Conservation (phyloP, 2,113 vertebrate species). For the Epinephelus moara region DNA sequence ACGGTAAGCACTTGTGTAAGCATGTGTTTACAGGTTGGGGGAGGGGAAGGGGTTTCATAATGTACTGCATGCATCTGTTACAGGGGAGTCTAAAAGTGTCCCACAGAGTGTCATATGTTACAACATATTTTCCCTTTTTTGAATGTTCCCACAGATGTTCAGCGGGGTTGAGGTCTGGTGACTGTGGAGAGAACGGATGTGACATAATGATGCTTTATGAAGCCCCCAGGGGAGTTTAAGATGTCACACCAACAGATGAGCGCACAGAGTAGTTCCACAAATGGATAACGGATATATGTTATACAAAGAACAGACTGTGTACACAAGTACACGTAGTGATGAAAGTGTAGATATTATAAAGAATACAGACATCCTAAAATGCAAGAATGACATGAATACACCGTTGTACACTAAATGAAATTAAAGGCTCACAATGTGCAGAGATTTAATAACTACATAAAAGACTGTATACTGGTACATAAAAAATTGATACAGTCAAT, state of each 20-base stretch:
- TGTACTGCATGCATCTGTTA: not conserved
- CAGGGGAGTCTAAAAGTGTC: not conserved
- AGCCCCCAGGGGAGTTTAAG: not conserved
- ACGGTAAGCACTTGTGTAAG: not conserved
- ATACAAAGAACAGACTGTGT: not conserved
- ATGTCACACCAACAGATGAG: constrained; percentile 11
- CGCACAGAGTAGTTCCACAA: not conserved
- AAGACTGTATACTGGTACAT: too few species aligned
- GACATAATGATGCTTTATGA: constrained; percentile 4
- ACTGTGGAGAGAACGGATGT: constrained; percentile 7
- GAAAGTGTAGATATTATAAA: not conserved
- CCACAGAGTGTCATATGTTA: not conserved
- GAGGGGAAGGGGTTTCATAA: too few species aligned
- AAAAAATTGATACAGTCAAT: not conserved
- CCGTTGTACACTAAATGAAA: not conserved
- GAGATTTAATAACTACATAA: not conserved
- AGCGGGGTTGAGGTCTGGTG: constrained; percentile 7
- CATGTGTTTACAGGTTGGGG: not conserved
- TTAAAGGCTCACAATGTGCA: not conserved
- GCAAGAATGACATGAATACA: not conserved
- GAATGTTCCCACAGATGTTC: constrained; percentile 4
- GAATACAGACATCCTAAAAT: not conserved
- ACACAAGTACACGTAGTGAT: not conserved
- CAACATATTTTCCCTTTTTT: not conserved
- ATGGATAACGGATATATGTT: not conserved